Conservation (phyloP, 2,888 invertebrate genomes). For the Drosophila quinaria region DNA sequence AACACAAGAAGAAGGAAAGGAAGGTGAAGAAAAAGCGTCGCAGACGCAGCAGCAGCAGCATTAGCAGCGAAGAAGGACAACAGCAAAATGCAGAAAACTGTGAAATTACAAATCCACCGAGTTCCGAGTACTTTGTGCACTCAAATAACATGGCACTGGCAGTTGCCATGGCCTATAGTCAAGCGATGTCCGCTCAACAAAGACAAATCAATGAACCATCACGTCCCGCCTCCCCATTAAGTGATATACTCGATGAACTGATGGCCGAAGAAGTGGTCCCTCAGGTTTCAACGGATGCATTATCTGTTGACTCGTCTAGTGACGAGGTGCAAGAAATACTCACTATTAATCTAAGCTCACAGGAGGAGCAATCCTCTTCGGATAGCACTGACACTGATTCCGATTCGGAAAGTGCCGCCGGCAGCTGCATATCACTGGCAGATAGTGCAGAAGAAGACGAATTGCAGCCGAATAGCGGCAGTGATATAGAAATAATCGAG, state of each 20-base stretch:
- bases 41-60: conserved; percentile 13
- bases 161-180: conserved; percentile 66
- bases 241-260: conserved; percentile 59
- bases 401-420: not conserved
- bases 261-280: conserved; percentile 57
- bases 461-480: conserved; percentile 20
- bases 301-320: conserved; percentile 44
- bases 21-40: conserved; percentile 34
- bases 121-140: conserved; percentile 17
- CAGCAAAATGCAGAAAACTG: not conserved
- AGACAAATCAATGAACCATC: not conserved
- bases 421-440: conserved; percentile 48
- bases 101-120: not conserved
- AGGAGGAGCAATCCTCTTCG: conserved; percentile 28
- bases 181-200: conserved; percentile 38
- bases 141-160: conserved; percentile 53
- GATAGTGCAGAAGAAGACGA: conserved; percentile 30
- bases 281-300: not conserved
- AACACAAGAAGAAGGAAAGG: conserved; percentile 35
- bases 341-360: conserved; percentile 71
- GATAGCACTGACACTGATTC: conserved; percentile 19
- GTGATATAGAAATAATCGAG: conserved; percentile 59
- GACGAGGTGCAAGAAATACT: conserved; percentile 51
- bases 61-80: conserved; percentile 5
- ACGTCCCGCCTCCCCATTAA: conserved; percentile 24